Evolutionary conservation across 1,140 invertebrate genomes (phyloP), one percentile per base, ranked within the genome.

Genomic region (Musca domestica): DNA sequence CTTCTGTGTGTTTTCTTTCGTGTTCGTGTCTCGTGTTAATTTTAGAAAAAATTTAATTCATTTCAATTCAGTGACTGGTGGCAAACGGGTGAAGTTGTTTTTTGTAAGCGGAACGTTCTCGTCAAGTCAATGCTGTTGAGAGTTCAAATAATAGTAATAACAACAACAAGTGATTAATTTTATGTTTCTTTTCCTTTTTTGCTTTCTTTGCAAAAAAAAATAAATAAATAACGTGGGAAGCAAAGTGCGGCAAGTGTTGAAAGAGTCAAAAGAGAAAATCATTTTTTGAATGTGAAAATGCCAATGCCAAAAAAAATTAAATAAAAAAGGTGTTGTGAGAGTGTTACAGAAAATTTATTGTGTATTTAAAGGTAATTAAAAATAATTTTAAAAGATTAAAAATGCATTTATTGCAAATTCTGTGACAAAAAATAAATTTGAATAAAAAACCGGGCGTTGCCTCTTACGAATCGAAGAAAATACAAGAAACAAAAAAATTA

Each of bases 11-110:
- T 23, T 14, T 30, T 17, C n/a, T n/a, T 2, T 17, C 54, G 48
- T 61, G 20, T 30, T 56, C 47, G 69, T 27, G 69, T 67, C 58
- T 67, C 49, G 65, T 67, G 69, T 70, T 70, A 70, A 70, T 64
- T 67, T 70, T 70, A 70, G 69, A 70, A 70, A 70, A 54, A 61
- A 61, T 74, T 71, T 73, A 72, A 78, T 79, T 79, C 76, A 79
- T 76, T 79, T 79, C 73, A 74, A 71, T 79, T 79, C 72, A 73
- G 74, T 71, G 71, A 74, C 71, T 75, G 71, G 68, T 67, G 41
- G 69, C 69, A 70, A 71, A 67, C 71, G 70, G 74, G 67, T 58
- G 56, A 63, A 54, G 23, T 49, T 65, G 34, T 34, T 63, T 20
- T 68, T 30, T 23, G 20, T 25, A 23, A 58, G 58, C 47, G 47